These are phyloP conservation scores for Drosophila sturtevanti DNA, from an alignment of 1,140 invertebrate genomes.

Conservation along the genomic window DNA sequence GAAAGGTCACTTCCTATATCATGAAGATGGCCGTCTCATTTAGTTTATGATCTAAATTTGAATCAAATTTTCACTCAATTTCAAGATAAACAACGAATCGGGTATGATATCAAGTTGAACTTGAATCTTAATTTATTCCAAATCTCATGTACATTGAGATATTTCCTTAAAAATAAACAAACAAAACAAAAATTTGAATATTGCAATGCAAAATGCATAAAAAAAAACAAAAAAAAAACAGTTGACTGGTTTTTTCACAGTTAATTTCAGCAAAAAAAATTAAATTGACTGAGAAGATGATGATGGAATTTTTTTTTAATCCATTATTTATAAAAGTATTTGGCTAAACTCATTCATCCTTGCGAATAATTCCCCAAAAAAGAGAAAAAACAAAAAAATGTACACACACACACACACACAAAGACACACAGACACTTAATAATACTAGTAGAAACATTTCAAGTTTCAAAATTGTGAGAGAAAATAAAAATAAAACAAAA, in stretches of 20 bases:
- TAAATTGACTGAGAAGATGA: constrained; percentile 12
- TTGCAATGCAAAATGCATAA: constrained; percentile 43
- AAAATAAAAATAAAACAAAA: neutral
- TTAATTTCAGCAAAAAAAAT: constrained; percentile 29
- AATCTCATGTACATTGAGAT: constrained; percentile 46
- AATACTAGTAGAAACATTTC: no score
- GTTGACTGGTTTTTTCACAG: constrained; percentile 34
- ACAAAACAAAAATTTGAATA: constrained; percentile 36
- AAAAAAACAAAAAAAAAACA: constrained; percentile 34
- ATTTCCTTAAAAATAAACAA: constrained; percentile 30
- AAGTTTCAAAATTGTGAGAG: no score
- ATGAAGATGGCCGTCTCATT: no score
- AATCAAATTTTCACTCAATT: constrained; percentile 28
- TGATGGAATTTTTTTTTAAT: neutral
- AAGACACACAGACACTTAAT: neutral
- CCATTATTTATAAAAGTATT: constrained; percentile 1
- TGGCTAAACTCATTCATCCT: constrained; percentile 29
- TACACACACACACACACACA: no score
- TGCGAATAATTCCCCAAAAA: constrained; percentile 19
- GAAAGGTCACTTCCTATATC: no score
- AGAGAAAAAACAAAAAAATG: no score
- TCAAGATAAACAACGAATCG: constrained; percentile 29
- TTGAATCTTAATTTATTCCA: constrained; percentile 68
- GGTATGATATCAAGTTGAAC: constrained; percentile 61
- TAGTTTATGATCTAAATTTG: constrained; percentile 49